Base-by-base conservation (phyloP, 2,797 vertebrate genomes). In the Enteromius paludinosus region DNA sequence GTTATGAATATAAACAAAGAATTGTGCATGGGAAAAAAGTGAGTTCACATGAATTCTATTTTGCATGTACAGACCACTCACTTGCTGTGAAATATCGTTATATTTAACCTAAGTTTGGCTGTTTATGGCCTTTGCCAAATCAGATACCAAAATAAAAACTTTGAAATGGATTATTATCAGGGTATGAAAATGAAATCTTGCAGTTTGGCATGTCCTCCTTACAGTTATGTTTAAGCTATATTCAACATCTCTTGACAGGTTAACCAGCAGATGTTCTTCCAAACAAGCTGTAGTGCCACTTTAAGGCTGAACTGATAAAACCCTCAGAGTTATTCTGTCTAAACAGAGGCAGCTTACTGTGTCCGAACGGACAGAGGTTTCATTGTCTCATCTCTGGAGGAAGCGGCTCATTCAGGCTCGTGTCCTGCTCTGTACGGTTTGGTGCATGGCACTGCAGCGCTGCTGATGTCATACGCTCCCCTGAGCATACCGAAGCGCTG, bases 371-470 rank as follows among this genome's bases (percentile, higher is more conserved):
- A 88, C 84, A 86, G 78, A 81, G 68, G 61, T 61, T 25, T 83
- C 78, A 83, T 88, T 86, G 71, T 88, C 65, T 41, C 49, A 28
- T 70, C 68, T 70, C 4, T 68, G 75, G 75, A 87, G 83, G 78
- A 87, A 88, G 79, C 82, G 86, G 78, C 79, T 83, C 70, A 73
- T 75, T 78, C 87, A 83, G 76, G 79, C 91, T 89, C 84, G 75
- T 90, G 90, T 89, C 87, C 89, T 90, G 88, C 85, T 88, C 85
- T 90, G 93, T 93, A 92, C 90, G 92, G 87, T 92, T 91, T 93
- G 91, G 93, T 93, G 94, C 93, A 93, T 93, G 95, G 95, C 92
- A 95, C 94, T 90, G 90, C 89, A 66, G 88, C 86, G 69, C 84
- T 83, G 75, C 74, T 85, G 87, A 91, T 92, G 89, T 81, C 90